Conservation (phyloP, 2,888 invertebrate genomes). For the Gortyna flavago region DNA sequence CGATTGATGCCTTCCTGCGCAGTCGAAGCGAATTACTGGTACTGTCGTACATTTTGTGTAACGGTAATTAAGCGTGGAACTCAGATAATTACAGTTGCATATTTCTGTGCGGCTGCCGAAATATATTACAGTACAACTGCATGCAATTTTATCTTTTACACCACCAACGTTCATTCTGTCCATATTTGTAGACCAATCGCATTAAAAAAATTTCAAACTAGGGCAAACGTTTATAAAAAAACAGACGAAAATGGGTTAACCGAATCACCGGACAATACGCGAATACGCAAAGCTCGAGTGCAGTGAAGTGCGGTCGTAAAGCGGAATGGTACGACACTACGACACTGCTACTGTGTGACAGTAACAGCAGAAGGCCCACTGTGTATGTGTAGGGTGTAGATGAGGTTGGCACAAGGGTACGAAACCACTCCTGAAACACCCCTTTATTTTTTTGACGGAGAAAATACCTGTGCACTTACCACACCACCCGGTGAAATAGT, state of each 20-base stretch:
- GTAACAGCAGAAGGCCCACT: conserved; percentile 31
- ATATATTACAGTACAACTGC: conserved; percentile 7
- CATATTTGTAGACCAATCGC: conserved; percentile 23
- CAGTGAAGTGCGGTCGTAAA: conserved; percentile 63
- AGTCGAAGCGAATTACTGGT: conserved; percentile 42
- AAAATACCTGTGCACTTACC: too few species aligned
- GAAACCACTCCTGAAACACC: neutral
- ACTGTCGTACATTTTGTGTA: conserved; percentile 33
- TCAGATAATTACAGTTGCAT: conserved; percentile 25
- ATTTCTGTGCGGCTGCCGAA: neutral
- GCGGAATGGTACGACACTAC: conserved; percentile 55
- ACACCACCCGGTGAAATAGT: neutral
- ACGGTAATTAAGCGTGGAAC: conserved; percentile 44
- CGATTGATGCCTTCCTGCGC: conserved; percentile 66
- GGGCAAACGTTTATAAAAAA: conserved; percentile 57
- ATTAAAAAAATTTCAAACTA: conserved; percentile 39
- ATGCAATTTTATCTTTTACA: conserved; percentile 8
- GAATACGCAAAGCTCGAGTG: conserved; percentile 62
- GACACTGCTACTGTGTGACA: conserved; percentile 5
- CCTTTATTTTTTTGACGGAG: neutral
- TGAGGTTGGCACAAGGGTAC: too few species aligned
- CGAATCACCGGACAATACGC: conserved; percentile 63
- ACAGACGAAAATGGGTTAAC: conserved; percentile 57
- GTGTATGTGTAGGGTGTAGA: neutral
- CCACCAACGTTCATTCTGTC: neutral